Evolutionary conservation across 2,113 vertebrate species (phyloP).

Genomic region (Heterotis niloticus): DNA sequence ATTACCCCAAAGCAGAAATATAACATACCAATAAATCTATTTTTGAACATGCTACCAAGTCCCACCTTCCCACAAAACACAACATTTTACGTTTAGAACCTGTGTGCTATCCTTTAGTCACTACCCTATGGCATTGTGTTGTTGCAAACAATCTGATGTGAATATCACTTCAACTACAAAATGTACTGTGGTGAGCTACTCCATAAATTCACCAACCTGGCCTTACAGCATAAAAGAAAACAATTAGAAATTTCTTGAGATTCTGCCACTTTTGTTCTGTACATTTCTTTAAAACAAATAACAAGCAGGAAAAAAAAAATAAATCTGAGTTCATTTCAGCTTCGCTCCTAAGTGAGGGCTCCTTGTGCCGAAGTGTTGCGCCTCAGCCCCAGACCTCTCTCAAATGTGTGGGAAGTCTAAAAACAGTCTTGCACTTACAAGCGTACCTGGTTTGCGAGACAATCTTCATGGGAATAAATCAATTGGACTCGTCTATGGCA

Average conservation of each 20-base stretch:
- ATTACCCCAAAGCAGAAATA: background rate
- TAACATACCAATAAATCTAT: background rate
- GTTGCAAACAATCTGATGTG: conserved; percentile 3
- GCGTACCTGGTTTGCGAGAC: background rate
- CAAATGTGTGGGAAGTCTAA: background rate
- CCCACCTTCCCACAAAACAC: background rate
- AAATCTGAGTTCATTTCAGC: conserved; percentile 4
- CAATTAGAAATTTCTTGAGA: background rate
- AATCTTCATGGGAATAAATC: background rate
- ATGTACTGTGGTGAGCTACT: background rate
- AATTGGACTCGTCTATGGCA: background rate
- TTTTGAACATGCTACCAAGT: background rate
- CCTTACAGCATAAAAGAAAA: conserved; percentile 2
- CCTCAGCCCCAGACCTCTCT: conserved; percentile 6
- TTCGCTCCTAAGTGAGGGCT: conserved; percentile 22
- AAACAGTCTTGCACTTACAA: background rate
- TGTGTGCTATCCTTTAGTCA: conserved; percentile 5
- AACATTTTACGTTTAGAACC: background rate
- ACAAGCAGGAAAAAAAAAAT: conserved; percentile 30
- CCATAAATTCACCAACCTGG: background rate
- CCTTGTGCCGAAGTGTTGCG: background rate
- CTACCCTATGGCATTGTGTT: conserved; percentile 24
- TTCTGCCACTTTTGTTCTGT: too few relatives aligned
- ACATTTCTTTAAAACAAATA: conserved; percentile 21
- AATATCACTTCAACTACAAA: background rate